Evolutionary conservation across 2,113 vertebrate species (phyloP).

Genomic region (Desmodus rotundus): DNA sequence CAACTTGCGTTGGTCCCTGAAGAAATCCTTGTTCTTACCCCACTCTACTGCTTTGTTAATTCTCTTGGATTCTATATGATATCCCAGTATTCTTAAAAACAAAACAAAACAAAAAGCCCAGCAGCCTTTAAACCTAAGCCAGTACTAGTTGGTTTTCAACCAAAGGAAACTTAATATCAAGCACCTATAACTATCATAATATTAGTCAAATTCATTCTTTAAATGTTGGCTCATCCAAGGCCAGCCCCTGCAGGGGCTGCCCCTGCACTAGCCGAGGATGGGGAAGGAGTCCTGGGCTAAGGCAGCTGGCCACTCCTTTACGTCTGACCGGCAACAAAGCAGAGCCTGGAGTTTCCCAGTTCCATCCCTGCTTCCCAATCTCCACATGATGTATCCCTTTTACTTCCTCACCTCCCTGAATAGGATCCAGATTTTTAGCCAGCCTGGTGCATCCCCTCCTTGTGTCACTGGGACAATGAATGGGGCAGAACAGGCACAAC

Average conservation of each 20-base stretch:
- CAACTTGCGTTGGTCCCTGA: not conserved
- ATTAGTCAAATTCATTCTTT: conserved; percentile 21
- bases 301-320: not conserved
- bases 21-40: conserved; percentile 3
- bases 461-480: not conserved
- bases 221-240: conserved; percentile 30
- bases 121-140: conserved; percentile 31
- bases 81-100: not conserved
- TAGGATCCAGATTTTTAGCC: not conserved
- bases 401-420: not conserved
- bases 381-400: not conserved
- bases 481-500: not conserved
- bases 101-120: not conserved
- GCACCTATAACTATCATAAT: conserved; percentile 9
- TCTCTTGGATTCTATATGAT: conserved; percentile 33
- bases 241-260: not conserved
- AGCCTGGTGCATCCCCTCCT: not conserved
- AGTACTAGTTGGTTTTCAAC: conserved; percentile 16
- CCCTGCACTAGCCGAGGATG: not conserved
- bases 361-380: not conserved
- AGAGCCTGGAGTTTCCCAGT: conserved; percentile 1
- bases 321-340: not conserved
- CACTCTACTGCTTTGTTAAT: conserved; percentile 44
- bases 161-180: conserved; percentile 24
- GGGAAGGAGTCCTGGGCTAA: not conserved